Evolutionary conservation across 2,797 vertebrate species (phyloP).

Genomic region (Muscicapa comitata): DNA sequence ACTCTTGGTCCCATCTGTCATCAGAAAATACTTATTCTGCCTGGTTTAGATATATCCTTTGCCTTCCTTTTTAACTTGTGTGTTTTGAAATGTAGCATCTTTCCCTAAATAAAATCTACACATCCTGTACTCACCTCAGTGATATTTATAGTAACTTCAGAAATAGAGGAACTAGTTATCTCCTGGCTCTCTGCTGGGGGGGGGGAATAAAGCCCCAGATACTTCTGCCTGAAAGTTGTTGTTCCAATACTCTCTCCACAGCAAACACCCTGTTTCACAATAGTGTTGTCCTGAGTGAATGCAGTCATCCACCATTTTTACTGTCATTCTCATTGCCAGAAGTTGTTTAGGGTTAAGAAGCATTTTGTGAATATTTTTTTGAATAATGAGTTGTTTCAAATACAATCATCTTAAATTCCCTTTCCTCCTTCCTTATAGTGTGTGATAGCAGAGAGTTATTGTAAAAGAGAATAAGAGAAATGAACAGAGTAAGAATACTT

Average conservation of each 20-base stretch:
- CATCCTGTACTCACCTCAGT: not conserved
- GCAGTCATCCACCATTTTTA: not conserved
- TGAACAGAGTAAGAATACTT: not conserved
- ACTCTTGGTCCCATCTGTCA: not conserved
- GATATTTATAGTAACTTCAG: not conserved
- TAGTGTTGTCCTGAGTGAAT: not conserved
- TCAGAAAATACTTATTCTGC: not conserved
- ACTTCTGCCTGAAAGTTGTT: not conserved
- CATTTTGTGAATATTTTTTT: not conserved
- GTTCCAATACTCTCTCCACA: not conserved
- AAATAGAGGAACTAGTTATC: not conserved
- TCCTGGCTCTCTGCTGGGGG: accelerated
- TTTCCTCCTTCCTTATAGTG: not conserved
- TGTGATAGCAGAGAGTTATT: not conserved
- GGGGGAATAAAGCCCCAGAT: not conserved
- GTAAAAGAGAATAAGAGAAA: not conserved
- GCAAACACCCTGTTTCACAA: not conserved
- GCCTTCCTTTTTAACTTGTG: not conserved
- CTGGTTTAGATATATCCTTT: not conserved
- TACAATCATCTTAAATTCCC: not conserved
- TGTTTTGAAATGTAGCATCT: not conserved
- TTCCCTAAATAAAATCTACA: not conserved
- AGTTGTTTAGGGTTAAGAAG: not conserved
- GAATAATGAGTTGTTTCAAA: not conserved
- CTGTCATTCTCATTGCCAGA: not conserved